Conservation (phyloP, 2,113 vertebrate genomes). For the Hippocampus comes region DNA sequence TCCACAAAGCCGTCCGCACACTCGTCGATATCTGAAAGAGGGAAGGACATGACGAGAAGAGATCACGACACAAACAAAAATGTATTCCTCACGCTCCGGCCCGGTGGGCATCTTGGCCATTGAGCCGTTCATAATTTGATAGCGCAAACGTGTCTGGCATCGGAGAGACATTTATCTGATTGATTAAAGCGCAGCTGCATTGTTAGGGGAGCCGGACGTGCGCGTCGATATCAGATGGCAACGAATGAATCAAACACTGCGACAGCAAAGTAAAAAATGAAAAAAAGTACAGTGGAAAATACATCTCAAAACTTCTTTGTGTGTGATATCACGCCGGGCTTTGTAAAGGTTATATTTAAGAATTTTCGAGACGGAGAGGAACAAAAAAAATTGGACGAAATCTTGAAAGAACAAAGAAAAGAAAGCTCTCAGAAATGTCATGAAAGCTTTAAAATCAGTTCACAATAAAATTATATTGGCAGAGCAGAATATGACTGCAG, state of each 20-base stretch:
- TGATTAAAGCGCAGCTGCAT: slow-evolving; percentile 40
- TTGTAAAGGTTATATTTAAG: neutral
- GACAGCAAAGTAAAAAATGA: neutral
- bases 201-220: slow-evolving; percentile 23
- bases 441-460: too few species aligned
- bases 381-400: too few species aligned
- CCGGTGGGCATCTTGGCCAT: slow-evolving; percentile 23
- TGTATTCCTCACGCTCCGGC: slow-evolving; percentile 4
- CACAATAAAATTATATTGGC: too few species aligned
- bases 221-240: slow-evolving; percentile 41
- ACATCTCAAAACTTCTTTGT: neutral
- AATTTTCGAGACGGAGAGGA: too few species aligned
- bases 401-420: too few species aligned
- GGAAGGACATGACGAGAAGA: slow-evolving; percentile 8
- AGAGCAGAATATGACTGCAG: too few species aligned
- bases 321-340: too few species aligned
- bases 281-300: neutral
- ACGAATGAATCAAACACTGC: slow-evolving; percentile 26
- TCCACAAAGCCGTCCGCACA: slow-evolving; percentile 92
- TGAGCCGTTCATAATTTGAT: slow-evolving; percentile 49
- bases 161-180: slow-evolving; percentile 34
- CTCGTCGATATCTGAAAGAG: slow-evolving; percentile 87
- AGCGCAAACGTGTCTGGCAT: slow-evolving; percentile 29
- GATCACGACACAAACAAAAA: slow-evolving; percentile 1
- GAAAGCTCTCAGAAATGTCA: too few species aligned